Evolutionary conservation across 2,888 invertebrate genomes (phyloP).

Genomic region (Chalcosyrphus nemorum): DNA sequence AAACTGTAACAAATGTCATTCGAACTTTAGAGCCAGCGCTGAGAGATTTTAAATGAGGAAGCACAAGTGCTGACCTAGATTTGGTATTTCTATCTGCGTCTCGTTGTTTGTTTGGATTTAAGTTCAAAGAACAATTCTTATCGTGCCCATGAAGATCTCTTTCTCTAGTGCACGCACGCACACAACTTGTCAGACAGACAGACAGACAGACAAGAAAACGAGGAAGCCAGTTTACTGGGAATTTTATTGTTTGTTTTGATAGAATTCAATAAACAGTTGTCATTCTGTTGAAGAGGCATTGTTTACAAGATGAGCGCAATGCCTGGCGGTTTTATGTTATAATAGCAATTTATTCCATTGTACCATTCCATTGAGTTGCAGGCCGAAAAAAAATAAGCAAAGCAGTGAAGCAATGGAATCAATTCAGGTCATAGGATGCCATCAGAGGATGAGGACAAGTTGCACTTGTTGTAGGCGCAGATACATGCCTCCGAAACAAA

Average conservation of each 20-base stretch:
- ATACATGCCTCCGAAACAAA: no score
- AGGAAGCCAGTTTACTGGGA: slow-evolving; percentile 9
- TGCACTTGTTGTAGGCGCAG: no score
- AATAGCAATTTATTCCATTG: background rate
- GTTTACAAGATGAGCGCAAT: slow-evolving; percentile 12
- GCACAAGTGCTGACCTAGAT: slow-evolving; percentile 58
- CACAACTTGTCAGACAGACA: no score
- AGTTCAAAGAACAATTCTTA: slow-evolving; percentile 63
- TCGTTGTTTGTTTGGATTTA: slow-evolving; percentile 28
- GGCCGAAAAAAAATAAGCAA: no score
- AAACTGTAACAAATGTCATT: slow-evolving; percentile 47
- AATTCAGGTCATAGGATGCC: no score
- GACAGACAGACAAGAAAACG: background rate
- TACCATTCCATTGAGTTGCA: no score
- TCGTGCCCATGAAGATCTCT: slow-evolving; percentile 39
- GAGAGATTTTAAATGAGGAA: slow-evolving; percentile 33
- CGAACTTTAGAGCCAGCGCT: slow-evolving; percentile 4
- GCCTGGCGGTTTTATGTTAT: background rate
- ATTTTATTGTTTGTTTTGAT: slow-evolving; percentile 44
- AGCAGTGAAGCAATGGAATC: no score
- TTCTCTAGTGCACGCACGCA: slow-evolving; percentile 18
- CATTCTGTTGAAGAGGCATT: slow-evolving; percentile 11
- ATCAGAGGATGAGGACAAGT: no score
- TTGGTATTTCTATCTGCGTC: background rate
- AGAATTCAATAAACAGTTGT: slow-evolving; percentile 44